phyloP scores from a whole-genome alignment of 2,888 invertebrate genomes.

The Drosophila longiperda region DNA sequence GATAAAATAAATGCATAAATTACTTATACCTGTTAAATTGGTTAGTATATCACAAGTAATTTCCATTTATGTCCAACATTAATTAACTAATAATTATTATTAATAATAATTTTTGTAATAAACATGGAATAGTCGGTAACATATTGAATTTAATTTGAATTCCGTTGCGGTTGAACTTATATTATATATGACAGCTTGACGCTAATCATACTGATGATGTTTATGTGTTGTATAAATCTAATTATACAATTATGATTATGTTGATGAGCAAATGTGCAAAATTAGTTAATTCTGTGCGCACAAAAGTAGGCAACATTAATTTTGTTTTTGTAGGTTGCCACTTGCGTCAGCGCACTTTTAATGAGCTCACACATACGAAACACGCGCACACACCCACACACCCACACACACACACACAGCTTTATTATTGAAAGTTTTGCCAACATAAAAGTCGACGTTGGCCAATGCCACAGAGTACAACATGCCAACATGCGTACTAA shows the following conservation, averaged over 20 bases:
- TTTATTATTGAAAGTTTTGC: slow-evolving; percentile 68
- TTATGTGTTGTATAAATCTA: slow-evolving; percentile 44
- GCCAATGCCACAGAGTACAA: slow-evolving; percentile 65
- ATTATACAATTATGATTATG: slow-evolving; percentile 64
- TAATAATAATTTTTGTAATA: neutral
- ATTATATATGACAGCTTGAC: neutral
- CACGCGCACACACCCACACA: slow-evolving; percentile 7
- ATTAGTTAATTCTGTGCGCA: slow-evolving; percentile 68
- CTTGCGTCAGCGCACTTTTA: slow-evolving; percentile 60
- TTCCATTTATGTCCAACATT: neutral
- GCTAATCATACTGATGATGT: slow-evolving; percentile 45
- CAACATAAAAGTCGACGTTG: slow-evolving; percentile 44
- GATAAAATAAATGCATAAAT: neutral
- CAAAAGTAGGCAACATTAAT: slow-evolving; percentile 76
- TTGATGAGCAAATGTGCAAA: slow-evolving; percentile 53
- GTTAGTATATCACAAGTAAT: neutral
- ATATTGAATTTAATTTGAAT: slow-evolving; percentile 6
- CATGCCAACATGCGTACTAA: slow-evolving; percentile 61
- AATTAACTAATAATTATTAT: neutral
- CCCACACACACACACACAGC: slow-evolving; percentile 24
- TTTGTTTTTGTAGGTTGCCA: slow-evolving; percentile 36
- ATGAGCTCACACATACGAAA: slow-evolving; percentile 58
- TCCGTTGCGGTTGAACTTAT: neutral
- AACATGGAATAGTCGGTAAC: neutral
- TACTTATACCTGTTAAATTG: neutral